Conservation (phyloP, 35 echinoderm and acorn worm genomes). For the Acanthaster planci region DNA sequence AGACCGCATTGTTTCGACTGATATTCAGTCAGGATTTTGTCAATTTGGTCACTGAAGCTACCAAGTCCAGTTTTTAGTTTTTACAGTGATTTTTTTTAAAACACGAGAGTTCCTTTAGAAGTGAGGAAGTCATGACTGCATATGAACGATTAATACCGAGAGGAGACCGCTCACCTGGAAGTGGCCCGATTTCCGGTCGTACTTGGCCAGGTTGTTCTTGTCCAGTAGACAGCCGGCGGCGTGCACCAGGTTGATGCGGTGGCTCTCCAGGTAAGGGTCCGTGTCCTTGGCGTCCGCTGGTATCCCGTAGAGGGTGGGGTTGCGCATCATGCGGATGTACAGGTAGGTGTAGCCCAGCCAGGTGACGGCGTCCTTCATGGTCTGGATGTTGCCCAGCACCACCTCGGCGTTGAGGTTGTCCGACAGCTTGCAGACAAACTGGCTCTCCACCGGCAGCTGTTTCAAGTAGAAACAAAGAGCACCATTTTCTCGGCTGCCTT, state of each 20-base stretch:
- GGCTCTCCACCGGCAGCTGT: conserved; percentile 96
- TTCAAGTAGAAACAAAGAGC: background rate
- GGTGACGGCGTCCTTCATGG: conserved; percentile 91
- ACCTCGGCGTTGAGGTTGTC: conserved; percentile 97
- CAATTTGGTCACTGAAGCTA: no score
- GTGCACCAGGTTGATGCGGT: conserved; percentile 88
- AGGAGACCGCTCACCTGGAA: conserved; percentile 62
- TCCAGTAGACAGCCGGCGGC: conserved; percentile 66
- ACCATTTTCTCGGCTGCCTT: no score
- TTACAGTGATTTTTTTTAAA: no score
- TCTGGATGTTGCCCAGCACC: conserved; percentile 90
- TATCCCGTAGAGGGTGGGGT: conserved; percentile 85
- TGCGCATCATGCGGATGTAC: conserved; percentile 98
- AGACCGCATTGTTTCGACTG: no score
- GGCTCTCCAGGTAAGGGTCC: conserved; percentile 87
- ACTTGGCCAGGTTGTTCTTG: conserved; percentile 96
- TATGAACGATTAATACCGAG: no score
- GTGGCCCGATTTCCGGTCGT: conserved; percentile 93
- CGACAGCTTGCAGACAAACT: conserved; percentile 81
- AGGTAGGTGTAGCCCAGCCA: conserved; percentile 99
- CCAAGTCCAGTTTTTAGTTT: no score
- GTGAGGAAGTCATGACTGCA: no score
- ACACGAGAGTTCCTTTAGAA: no score
- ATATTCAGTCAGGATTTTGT: no score
- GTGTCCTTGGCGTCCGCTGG: conserved; percentile 72